Evolutionary conservation across 2,888 invertebrate genomes (phyloP).

Genomic region (Sarcophaga variegata): DNA sequence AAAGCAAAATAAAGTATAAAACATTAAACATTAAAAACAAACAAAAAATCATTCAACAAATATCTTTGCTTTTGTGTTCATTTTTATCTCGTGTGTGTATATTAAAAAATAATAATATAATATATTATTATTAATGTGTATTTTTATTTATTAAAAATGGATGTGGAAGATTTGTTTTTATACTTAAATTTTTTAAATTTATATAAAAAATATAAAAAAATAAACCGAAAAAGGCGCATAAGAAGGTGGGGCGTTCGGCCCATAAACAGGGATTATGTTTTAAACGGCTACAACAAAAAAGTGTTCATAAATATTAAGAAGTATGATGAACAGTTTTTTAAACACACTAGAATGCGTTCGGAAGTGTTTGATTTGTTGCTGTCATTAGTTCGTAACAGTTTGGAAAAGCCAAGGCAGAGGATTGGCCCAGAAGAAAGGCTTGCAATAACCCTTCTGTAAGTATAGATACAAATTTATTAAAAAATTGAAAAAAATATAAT

Average conservation of each 20-base stretch:
- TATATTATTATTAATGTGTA: no score
- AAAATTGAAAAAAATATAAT: background rate
- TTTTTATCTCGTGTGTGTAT: no score
- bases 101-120: no score
- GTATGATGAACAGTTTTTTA: conserved; percentile 4
- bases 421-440: background rate
- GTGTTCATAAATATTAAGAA: conserved; percentile 8
- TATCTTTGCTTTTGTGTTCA: no score
- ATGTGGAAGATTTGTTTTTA: background rate
- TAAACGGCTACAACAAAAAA: background rate
- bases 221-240: background rate
- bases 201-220: background rate
- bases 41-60: background rate
- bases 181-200: background rate
- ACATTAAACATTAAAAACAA: no score
- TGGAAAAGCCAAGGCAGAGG: background rate
- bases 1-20: background rate
- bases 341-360: background rate
- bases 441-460: background rate
- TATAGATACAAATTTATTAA: background rate
- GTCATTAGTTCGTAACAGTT: background rate
- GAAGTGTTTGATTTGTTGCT: background rate
- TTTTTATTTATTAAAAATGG: background rate
- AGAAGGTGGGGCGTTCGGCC: background rate
- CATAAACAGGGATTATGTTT: background rate